A percentile compares a stretch with the other conserved stretches of the same genome.
Conservation (phyloP, 1,140 invertebrate species). For the Drosophila murphyi region DNA sequence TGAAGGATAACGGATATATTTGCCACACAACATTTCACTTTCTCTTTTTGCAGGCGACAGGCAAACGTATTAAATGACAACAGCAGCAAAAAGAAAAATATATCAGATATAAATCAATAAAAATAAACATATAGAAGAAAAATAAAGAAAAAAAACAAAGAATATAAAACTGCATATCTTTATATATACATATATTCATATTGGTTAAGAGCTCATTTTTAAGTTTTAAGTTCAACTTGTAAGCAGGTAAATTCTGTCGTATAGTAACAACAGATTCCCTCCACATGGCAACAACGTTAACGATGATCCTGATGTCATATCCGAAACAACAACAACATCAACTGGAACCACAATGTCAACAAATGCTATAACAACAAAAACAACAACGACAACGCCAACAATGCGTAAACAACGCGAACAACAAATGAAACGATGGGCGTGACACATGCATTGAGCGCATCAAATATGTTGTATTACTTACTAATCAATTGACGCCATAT, state of each 20-base stretch:
- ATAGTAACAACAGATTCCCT: constrained; percentile 82
- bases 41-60: constrained; percentile 47
- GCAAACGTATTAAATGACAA: not conserved
- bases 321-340: constrained; percentile 30
- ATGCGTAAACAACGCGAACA: constrained; percentile 32
- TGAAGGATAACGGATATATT: constrained; percentile 36
- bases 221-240: constrained; percentile 70
- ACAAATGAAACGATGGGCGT: constrained; percentile 50
- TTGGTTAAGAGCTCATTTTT: constrained; percentile 67
- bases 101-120: constrained; percentile 50
- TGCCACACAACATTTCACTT: constrained; percentile 40
- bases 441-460: constrained; percentile 40
- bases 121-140: constrained; percentile 11
- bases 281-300: constrained; percentile 61
- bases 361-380: constrained; percentile 11
- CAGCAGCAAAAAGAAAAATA: constrained; percentile 20
- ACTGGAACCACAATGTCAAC: constrained; percentile 33
- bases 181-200: constrained; percentile 14
- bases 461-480: constrained; percentile 40
- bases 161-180: constrained; percentile 67
- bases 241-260: constrained; percentile 72
- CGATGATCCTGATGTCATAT: constrained; percentile 12
- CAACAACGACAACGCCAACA: constrained; percentile 11
- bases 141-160: constrained; percentile 7
- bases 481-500: constrained; percentile 50